Evolutionary conservation across 2,797 vertebrate species (phyloP), one percentile per base, ranked within the genome.

Genomic region (Phaenicophaeus curvirostris): DNA sequence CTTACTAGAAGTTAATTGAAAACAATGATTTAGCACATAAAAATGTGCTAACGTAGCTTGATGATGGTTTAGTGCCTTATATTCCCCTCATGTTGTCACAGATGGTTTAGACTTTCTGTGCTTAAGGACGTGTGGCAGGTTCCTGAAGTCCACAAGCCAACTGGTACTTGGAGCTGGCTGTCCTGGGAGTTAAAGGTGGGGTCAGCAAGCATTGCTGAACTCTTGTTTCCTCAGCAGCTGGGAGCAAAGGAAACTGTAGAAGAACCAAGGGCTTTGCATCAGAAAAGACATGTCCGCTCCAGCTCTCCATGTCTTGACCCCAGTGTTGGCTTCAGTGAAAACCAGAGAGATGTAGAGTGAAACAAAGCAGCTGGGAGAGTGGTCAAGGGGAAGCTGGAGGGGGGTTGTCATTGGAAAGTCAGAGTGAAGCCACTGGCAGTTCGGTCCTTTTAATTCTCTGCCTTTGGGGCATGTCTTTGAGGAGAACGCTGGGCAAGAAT

Each of bases 161-260:
- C 55, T 82, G 96, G 69, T 88, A 23, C 71, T 79, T 83, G 25
- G 66, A 81, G 79, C 65, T 91, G 83, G 46, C 85, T 25, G 42
- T 63, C 23, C 80, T 76, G 82, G 82, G 89, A 91, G 41, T 59
- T 75, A 31, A 3, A 61, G 0, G 0, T 63, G 73, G 42, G 73
- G 59, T 93, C 83, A 27, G 59, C 20, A 15, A 92, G 79, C 85
- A 86, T 44, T 63, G 41, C 84, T 94, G 87, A 80, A 37, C 79
- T 90, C 84, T 88, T 69, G 57, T 83, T 95, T 91, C 87, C 92
- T 83, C 27, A 82, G 74, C 83, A 95, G 73, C 91, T 91, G 82
- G 41, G 55, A 86, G 76, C 75, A 83, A 25, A 71, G 42, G 82
- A 69, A 90, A 84, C 37, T 61, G 57, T 50, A 75, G 62, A 87